These are phyloP conservation scores for Euschistus heros DNA, from an alignment of 1,140 invertebrate species.

Conservation along the genomic window DNA sequence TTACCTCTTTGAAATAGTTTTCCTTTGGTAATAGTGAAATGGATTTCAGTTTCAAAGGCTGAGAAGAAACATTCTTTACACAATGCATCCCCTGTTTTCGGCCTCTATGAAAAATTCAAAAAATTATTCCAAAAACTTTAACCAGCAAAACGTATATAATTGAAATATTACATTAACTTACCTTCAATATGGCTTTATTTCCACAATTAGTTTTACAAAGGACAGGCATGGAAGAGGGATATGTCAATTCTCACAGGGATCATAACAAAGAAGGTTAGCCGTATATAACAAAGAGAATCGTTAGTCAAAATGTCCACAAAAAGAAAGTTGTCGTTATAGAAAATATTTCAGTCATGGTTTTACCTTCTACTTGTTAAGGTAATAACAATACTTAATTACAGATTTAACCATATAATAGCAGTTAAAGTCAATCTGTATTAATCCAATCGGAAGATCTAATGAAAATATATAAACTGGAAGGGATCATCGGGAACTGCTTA, in stretches of 20 bases:
- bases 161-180: slow-evolving; percentile 33
- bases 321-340: too few relatives aligned
- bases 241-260: background rate
- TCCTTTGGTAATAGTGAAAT: slow-evolving; percentile 80
- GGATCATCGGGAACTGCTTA: too few relatives aligned
- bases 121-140: background rate
- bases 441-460: too few relatives aligned
- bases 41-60: slow-evolving; percentile 93
- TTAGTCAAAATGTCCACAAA: too few relatives aligned
- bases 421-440: too few relatives aligned
- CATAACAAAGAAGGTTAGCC: background rate
- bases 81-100: slow-evolving; percentile 80
- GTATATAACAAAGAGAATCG: too few relatives aligned
- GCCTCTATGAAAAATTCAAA: slow-evolving; percentile 49
- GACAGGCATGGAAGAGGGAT: slow-evolving; percentile 43
- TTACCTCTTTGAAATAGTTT: slow-evolving; percentile 77
- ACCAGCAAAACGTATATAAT: slow-evolving; percentile 1
- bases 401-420: too few relatives aligned
- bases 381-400: too few relatives aligned
- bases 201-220: slow-evolving; percentile 57
- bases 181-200: slow-evolving; percentile 58
- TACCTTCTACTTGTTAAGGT: too few relatives aligned
- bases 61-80: slow-evolving; percentile 93
- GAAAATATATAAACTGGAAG: too few relatives aligned
- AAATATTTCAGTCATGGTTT: too few relatives aligned